Evolutionary conservation across 2,113 vertebrate species (phyloP), one percentile per base, ranked within the genome.

Genomic region (Mirounga angustirostris): DNA sequence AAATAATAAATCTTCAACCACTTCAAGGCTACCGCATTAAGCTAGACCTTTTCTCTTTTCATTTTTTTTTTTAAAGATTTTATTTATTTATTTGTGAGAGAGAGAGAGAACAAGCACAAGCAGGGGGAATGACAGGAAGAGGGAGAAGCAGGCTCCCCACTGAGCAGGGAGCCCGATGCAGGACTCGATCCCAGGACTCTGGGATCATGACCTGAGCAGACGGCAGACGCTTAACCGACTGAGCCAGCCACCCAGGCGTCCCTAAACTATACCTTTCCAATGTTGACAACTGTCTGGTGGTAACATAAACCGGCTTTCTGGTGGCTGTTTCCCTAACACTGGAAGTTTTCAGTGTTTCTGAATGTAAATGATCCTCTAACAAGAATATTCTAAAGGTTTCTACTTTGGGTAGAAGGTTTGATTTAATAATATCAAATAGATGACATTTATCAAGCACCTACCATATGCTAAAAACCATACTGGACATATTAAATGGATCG

Each of bases 351-450:
- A 50, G 22, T 61, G 33, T 54, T 63, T 7, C 26, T 58, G 33
- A 82, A 67, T 86, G 0, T 26, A 67, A n/a, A 59, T 52, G 28
- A 46, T 65, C 7, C 19, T 82, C 28, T 79, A 58, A 46, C 30
- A 22, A 91, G 43, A 89, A 86, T 21, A 56, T 59, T 59, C 73
- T 56, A 73, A 84, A 80, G 22, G 69, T 89, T 83, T 96, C 79
- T 16, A 58, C 40, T 82, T 74, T 56, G 89, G 18, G 4, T 36
- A 4, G 0, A 81, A 78, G 7, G 11, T 69, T 36, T 76, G 7
- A 65, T 30, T 80, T 92, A 94, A 94, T 73, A 81, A 43, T 71
- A 76, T 52, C 54, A 95, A 94, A 84, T 91, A 92, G 22, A 61
- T 65, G 73, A 74, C 22, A 50, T 56, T 84, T 91, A 56, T 46